Percentiles rank a stretch among this genome's conserved stretches.
phyloP scores from a whole-genome alignment of 35 echinoderm and acorn worm genomes.

The Anneissia japonica region DNA sequence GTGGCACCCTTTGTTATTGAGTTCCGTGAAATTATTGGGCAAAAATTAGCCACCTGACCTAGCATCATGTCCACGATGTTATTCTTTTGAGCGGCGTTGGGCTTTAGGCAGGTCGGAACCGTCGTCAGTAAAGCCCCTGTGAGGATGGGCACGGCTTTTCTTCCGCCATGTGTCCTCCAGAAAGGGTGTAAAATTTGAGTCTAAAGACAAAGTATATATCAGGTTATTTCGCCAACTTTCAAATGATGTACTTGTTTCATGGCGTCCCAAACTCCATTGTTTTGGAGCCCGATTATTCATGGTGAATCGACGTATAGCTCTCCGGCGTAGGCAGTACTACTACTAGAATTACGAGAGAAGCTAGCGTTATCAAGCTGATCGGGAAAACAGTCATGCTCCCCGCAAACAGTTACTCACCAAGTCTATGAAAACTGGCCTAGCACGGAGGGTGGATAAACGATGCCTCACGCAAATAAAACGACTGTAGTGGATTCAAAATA shows the following conservation, averaged over 20 bases:
- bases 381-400: too few relatives aligned
- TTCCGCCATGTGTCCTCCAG: conserved; percentile 39
- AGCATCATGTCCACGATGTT: conserved; percentile 37
- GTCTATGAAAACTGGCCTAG: too few relatives aligned
- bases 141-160: conserved; percentile 27
- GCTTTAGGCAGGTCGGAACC: background rate
- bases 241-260: background rate
- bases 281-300: conserved; percentile 10
- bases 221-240: conserved; percentile 28
- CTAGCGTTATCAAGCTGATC: too few relatives aligned
- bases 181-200: conserved; percentile 53
- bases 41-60: conserved; percentile 51
- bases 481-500: too few relatives aligned
- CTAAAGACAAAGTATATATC: conserved; percentile 43
- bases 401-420: too few relatives aligned
- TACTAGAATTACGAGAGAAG: too few relatives aligned
- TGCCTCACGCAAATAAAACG: too few relatives aligned
- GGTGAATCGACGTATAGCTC: too few relatives aligned
- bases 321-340: too few relatives aligned
- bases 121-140: conserved; percentile 34
- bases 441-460: too few relatives aligned
- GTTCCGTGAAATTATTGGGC: conserved; percentile 38
- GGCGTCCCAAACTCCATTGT: conserved; percentile 1
- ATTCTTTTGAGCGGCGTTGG: conserved; percentile 16
- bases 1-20: conserved; percentile 28